A percentile compares a stretch with the other conserved stretches of the same genome.
These are phyloP conservation scores for Steromphala cineraria DNA, from an alignment of 2,888 invertebrate species.

Conservation along the genomic window DNA sequence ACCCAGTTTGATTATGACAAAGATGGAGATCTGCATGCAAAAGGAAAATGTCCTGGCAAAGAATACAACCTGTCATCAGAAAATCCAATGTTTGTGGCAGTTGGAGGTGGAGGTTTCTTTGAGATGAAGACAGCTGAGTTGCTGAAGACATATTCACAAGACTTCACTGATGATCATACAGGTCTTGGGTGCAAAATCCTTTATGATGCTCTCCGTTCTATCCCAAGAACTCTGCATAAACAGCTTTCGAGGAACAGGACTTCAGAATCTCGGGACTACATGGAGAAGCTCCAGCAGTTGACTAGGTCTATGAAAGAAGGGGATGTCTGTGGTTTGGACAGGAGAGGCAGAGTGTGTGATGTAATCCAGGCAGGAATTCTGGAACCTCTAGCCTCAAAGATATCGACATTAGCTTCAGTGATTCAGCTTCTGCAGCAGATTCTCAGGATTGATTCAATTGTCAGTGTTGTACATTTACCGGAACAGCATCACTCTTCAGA, in stretches of 20 bases:
- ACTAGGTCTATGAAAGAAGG: not conserved
- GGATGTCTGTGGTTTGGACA: conserved; percentile 16
- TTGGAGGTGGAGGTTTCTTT: conserved; percentile 49
- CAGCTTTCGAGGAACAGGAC: conserved; percentile 16
- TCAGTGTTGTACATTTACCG: conserved; percentile 45
- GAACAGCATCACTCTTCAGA: not conserved
- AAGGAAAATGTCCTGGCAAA: no score
- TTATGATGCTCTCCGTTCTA: conserved; percentile 30
- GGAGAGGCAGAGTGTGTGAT: not conserved
- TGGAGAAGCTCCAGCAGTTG: conserved; percentile 14
- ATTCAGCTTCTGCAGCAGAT: conserved; percentile 48
- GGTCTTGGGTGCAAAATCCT: conserved; percentile 30
- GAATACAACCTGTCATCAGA: not conserved
- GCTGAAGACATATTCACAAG: conserved; percentile 24
- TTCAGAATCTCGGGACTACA: conserved; percentile 10
- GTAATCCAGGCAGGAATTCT: conserved; percentile 26
- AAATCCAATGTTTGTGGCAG: not conserved
- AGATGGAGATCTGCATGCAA: no score
- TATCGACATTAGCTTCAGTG: conserved; percentile 45
- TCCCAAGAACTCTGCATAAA: conserved; percentile 37
- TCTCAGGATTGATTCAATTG: conserved; percentile 49
- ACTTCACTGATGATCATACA: conserved; percentile 11
- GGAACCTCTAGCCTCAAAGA: conserved; percentile 51
- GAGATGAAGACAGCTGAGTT: conserved; percentile 41
- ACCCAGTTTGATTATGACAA: no score